These are phyloP conservation scores for Drymodes brunneopygia DNA, from an alignment of 2,113 vertebrate species.

Conservation along the genomic window DNA sequence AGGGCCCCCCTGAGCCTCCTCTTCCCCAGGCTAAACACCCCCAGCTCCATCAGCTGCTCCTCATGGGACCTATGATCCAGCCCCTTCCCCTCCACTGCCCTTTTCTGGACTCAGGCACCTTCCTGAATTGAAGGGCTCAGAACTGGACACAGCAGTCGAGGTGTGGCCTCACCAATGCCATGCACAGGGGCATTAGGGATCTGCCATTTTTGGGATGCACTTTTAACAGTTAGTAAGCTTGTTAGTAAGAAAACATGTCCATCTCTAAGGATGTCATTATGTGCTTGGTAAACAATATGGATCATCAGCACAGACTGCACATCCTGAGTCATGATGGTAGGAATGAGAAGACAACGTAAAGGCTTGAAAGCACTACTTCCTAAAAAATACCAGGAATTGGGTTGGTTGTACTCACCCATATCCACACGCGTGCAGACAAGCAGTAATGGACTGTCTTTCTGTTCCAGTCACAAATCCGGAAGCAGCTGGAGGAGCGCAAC, in stretches of 20 bases:
- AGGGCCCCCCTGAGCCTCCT: neutral
- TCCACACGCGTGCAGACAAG: accelerated
- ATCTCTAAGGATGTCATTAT: neutral
- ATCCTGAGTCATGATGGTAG: neutral
- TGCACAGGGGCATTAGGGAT: neutral
- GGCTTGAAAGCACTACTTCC: neutral
- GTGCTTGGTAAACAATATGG: neutral
- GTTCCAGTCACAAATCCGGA: slow-evolving; percentile 71
- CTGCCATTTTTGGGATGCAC: neutral
- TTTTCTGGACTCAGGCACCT: neutral
- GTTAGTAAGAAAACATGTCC: neutral
- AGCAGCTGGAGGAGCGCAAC: slow-evolving; percentile 36
- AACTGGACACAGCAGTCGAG: neutral
- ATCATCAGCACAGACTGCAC: accelerated
- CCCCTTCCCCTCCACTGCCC: neutral
- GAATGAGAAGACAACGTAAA: neutral
- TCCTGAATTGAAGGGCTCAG: neutral
- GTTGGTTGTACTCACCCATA: neutral
- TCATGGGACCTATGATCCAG: neutral
- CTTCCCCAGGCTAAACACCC: neutral
- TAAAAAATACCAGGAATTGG: neutral
- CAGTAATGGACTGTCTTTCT: neutral
- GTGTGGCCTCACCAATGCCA: neutral
- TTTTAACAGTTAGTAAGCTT: neutral
- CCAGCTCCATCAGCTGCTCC: neutral